These are phyloP conservation scores for Lampris megalopsis DNA, from an alignment of 2,113 vertebrate genomes.

Conservation along the genomic window DNA sequence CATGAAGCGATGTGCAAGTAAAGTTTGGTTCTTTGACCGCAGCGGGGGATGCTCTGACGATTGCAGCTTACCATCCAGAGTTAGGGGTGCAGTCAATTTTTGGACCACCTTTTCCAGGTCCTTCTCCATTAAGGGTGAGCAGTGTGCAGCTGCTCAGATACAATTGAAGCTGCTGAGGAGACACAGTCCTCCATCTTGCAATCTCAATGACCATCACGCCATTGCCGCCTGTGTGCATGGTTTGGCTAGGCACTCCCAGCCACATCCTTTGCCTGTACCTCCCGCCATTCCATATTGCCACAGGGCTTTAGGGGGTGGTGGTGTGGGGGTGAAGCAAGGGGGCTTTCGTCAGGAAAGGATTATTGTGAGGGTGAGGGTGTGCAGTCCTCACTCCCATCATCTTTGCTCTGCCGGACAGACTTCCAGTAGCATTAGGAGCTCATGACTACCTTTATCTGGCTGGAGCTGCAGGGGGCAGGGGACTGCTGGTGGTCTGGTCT, in stretches of 20 bases:
- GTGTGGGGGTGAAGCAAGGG: neutral
- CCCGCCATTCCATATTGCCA: no score
- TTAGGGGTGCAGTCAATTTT: neutral
- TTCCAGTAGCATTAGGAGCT: neutral
- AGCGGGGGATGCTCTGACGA: neutral
- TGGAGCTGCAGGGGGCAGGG: neutral
- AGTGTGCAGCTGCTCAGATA: no score
- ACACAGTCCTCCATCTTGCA: no score
- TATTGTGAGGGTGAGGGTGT: neutral
- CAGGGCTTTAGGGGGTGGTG: neutral
- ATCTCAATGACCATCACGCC: neutral
- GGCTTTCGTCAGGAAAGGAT: neutral
- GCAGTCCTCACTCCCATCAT: neutral
- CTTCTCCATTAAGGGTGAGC: neutral
- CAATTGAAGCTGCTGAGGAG: no score
- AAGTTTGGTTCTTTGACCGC: neutral
- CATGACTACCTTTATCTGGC: constrained; percentile 7
- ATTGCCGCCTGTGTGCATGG: neutral
- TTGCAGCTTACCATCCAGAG: neutral
- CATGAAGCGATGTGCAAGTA: neutral
- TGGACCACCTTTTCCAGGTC: no score
- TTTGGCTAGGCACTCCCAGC: no score
- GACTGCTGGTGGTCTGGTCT: constrained; percentile 9
- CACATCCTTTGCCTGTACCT: no score
- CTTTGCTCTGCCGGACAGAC: no score